Base-by-base conservation (phyloP, 2,888 invertebrate genomes). In the Allolobophora icterica region DNA sequence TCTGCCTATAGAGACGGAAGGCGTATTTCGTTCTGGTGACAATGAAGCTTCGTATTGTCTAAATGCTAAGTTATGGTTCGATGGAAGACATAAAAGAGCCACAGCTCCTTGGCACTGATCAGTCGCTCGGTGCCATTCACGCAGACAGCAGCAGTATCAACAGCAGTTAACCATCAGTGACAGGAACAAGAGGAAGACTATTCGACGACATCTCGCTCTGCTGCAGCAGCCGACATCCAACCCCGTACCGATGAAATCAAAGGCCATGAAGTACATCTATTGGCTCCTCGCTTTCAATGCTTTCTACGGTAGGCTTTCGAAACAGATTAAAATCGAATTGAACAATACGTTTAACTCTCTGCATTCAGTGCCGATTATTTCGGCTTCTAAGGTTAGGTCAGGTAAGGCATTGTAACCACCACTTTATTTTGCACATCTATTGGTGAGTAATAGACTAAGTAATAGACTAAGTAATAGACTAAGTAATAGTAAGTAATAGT, bases 61-160 rank as follows among this genome's bases (percentile, higher is more conserved):
- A 35, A 87, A 87, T 87, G n/a, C 38, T 34, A 87, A 87, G 87
- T 87, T 87, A 87, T 87, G 87, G 34, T 38, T 38, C 35, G 34
- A 87, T 87, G 35, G 87, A 87, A 21, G 34, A 11, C 35, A 87
- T 87, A 87, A 87, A 87, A n/a, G 71, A 13, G 13, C n/a, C 30
- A n/a, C 24, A 30, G 30, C 13, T 71, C 71, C 5, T 30, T 71
- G 71, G 71, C 71, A 71, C 71, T 8, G 71, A 71, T 71, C 71
- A 71, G 0, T 71, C 71, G 71, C 71, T 71, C 71, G 71, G n/a
- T 71, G 71, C 30, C 30, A n/a, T 45, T 17, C 30, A 4, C 30
- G 71, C 71, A 71, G 71, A 71, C 71, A 71, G 1, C 8, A 71
- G 8, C 71, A 71, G 71, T 17, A n/a, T 5, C 71, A 71, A n/a